Conservation (phyloP, 2,797 vertebrate genomes). For the Anguilla pacifica region DNA sequence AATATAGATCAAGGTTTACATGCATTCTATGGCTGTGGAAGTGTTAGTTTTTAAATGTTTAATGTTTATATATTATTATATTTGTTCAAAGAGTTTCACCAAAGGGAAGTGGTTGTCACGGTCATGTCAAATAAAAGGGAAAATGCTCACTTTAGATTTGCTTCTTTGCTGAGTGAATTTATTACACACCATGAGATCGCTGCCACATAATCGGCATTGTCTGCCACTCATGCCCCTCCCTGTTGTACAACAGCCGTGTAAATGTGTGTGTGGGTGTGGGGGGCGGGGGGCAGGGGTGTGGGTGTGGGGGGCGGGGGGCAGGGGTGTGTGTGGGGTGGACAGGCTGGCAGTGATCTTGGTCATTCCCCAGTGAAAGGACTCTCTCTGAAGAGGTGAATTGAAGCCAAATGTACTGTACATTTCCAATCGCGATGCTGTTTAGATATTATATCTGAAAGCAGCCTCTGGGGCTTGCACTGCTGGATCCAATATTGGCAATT, state of each 20-base stretch:
- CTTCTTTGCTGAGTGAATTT: neutral
- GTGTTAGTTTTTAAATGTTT: neutral
- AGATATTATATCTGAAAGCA: slow-evolving; percentile 57
- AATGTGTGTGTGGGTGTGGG: too few species aligned
- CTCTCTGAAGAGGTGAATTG: slow-evolving; percentile 48
- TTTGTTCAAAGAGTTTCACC: neutral
- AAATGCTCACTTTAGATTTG: slow-evolving; percentile 10
- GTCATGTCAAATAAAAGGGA: slow-evolving; percentile 53
- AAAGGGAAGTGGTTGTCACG: slow-evolving; percentile 5
- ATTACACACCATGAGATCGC: neutral
- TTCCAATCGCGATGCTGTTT: slow-evolving; percentile 67
- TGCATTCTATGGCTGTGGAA: neutral
- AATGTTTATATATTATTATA: neutral
- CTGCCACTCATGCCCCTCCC: neutral
- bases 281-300: too few species aligned
- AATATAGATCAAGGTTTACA: slow-evolving; percentile 13
- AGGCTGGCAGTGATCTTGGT: slow-evolving; percentile 2
- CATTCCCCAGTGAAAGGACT: neutral
- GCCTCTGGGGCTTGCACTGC: slow-evolving; percentile 58
- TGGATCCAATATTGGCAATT: slow-evolving; percentile 68
- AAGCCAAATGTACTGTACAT: slow-evolving; percentile 66
- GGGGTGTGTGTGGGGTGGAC: neutral
- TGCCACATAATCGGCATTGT: too few species aligned
- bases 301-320: neutral
- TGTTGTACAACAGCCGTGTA: neutral